A percentile compares a stretch with the other conserved stretches of the same genome.
Evolutionary conservation across 1,140 invertebrate species (phyloP).

Genomic region (Camponotus pennsylvanicus): DNA sequence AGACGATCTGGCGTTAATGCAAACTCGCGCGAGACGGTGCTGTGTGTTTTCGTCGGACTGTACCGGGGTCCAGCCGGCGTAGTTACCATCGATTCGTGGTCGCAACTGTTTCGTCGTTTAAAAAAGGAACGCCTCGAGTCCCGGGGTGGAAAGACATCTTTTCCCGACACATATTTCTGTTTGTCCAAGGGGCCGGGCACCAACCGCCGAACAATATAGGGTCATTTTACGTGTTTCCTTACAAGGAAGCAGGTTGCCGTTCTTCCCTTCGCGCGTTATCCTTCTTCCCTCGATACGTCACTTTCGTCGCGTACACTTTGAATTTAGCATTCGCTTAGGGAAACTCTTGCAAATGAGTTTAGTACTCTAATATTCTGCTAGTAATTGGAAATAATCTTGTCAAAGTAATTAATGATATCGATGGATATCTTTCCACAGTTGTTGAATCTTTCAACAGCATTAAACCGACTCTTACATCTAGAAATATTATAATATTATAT

Average conservation of each 20-base stretch:
- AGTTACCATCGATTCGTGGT: constrained; percentile 86
- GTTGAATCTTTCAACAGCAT: neutral
- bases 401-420: neutral
- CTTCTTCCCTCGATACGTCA: constrained; percentile 34
- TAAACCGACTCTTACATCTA: neutral
- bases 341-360: neutral
- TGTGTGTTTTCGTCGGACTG: constrained; percentile 76
- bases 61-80: constrained; percentile 83
- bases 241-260: constrained; percentile 63
- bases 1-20: too few species aligned
- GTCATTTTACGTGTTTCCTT: constrained; percentile 79
- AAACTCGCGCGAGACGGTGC: constrained; percentile 34
- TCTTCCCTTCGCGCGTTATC: constrained; percentile 42
- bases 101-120: constrained; percentile 85
- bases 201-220: constrained; percentile 78
- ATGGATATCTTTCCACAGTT: neutral
- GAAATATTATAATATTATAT: neutral
- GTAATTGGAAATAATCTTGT: neutral
- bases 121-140: constrained; percentile 83
- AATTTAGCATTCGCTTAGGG: neutral
- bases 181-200: constrained; percentile 82
- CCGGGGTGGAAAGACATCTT: constrained; percentile 82
- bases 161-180: constrained; percentile 83
- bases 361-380: neutral
- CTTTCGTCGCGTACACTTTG: constrained; percentile 9